Conservation (phyloP, 1,140 invertebrate species). For the Cepaea nemoralis region DNA sequence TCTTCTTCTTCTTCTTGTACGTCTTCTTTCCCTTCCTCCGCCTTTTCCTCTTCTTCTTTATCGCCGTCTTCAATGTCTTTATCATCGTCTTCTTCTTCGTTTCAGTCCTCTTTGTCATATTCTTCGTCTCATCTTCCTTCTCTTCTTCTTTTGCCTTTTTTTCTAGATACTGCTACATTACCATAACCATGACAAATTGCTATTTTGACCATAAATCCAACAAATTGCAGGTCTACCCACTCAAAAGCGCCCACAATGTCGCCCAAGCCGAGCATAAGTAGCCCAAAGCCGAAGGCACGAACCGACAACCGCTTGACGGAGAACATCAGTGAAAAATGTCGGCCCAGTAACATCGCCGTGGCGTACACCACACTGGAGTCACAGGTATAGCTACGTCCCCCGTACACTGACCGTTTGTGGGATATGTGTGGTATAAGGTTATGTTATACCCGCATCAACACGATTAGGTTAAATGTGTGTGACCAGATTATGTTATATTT, state of each 20-base stretch:
- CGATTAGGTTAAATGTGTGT: no score
- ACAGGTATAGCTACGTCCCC: conserved; percentile 39
- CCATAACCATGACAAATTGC: neutral
- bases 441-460: no score
- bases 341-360: conserved; percentile 62
- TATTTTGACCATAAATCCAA: neutral
- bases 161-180: neutral
- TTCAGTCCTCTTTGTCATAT: no score
- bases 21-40: no score
- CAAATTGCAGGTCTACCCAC: neutral
- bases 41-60: no score
- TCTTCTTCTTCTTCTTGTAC: no score
- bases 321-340: conserved; percentile 65
- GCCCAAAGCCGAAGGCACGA: conserved; percentile 6
- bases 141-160: no score
- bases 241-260: neutral
- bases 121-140: no score
- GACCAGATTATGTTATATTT: neutral
- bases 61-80: no score
- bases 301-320: conserved; percentile 59
- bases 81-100: no score
- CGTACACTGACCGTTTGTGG: neutral
- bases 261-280: conserved; percentile 10
- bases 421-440: conserved; percentile 41
- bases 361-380: conserved; percentile 62